These are phyloP conservation scores for Zygothrica quintamaculata DNA, from an alignment of 2,888 invertebrate species.

Conservation along the genomic window DNA sequence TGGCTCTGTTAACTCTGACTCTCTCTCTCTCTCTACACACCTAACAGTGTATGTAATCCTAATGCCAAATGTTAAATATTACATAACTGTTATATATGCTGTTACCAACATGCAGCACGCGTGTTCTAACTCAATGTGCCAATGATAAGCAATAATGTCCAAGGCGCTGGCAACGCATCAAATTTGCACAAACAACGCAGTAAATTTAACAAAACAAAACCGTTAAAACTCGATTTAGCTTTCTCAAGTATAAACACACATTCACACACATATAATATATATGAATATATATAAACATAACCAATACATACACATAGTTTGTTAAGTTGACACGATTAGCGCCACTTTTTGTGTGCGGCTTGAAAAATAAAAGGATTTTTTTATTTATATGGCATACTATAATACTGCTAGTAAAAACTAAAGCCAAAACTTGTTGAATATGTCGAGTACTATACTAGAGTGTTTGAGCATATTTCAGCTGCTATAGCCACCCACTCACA, in stretches of 20 bases:
- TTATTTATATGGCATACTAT: slow-evolving; percentile 4
- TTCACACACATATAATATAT: background rate
- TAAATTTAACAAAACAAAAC: slow-evolving; percentile 16
- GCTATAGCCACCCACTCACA: background rate
- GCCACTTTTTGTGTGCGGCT: slow-evolving; percentile 29
- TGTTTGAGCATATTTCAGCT: slow-evolving; percentile 7
- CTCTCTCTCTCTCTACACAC: slow-evolving; percentile 7
- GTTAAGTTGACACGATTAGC: slow-evolving; percentile 23
- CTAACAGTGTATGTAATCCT: background rate
- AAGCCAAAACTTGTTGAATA: slow-evolving; percentile 63
- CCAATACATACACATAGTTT: background rate
- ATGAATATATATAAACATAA: background rate
- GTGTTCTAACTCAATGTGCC: slow-evolving; percentile 1
- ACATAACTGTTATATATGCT: slow-evolving; percentile 46
- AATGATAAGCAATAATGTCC: slow-evolving; percentile 21
- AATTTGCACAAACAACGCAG: slow-evolving; percentile 8
- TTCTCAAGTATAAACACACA: slow-evolving; percentile 4
- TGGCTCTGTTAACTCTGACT: slow-evolving; percentile 13
- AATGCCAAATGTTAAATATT: slow-evolving; percentile 19
- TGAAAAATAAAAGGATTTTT: background rate
- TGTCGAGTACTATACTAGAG: slow-evolving; percentile 17
- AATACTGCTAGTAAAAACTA: slow-evolving; percentile 10
- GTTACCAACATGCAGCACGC: slow-evolving; percentile 13
- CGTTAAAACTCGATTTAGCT: slow-evolving; percentile 30
- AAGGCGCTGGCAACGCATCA: slow-evolving; percentile 6